Conservation (phyloP, 2,113 vertebrate species). For the Podiceps cristatus region DNA sequence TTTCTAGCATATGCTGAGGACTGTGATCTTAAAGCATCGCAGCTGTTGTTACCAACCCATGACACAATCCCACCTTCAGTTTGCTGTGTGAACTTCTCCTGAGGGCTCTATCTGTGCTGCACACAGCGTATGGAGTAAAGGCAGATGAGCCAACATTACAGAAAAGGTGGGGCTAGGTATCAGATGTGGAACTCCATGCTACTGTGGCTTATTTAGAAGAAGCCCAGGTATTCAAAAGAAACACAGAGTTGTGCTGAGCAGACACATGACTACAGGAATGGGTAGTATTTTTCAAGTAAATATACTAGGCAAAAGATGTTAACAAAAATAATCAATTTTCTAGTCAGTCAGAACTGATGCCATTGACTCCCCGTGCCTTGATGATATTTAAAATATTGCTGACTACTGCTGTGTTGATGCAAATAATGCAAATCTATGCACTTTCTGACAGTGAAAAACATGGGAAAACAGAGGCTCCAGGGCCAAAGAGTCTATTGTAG, state of each 20-base stretch:
- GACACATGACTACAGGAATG: background rate
- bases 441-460: slow-evolving; percentile 36
- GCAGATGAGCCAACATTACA: background rate
- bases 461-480: slow-evolving; percentile 2
- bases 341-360: background rate
- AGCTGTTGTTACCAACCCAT: background rate
- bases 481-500: background rate
- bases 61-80: background rate
- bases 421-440: background rate
- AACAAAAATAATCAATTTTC: background rate
- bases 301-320: background rate
- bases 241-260: background rate
- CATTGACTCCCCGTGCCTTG: background rate
- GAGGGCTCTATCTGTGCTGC: background rate
- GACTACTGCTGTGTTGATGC: background rate
- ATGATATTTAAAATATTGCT: slow-evolving; percentile 13
- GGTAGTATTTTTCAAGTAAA: background rate
- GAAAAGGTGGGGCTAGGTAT: background rate
- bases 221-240: background rate
- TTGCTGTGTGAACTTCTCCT: background rate
- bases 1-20: background rate
- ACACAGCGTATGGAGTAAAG: background rate
- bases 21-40: background rate
- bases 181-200: background rate
- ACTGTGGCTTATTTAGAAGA: background rate